These are phyloP conservation scores for Pseudochromis fuscus DNA, from an alignment of 2,797 vertebrate species.

Conservation along the genomic window DNA sequence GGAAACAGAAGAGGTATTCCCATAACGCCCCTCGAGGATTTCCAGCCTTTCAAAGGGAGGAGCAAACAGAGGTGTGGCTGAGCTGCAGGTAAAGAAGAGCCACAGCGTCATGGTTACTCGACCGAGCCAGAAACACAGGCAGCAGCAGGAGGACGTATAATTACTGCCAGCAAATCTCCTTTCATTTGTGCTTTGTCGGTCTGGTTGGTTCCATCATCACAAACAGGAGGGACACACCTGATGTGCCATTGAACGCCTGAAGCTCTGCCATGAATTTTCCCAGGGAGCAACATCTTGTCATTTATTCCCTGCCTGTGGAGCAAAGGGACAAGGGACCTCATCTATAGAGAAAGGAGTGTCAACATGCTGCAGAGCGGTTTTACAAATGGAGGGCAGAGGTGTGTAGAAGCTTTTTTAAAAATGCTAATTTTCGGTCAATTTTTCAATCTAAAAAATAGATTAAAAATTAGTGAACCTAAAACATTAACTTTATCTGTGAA, in stretches of 20 bases:
- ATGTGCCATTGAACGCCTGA: not conserved
- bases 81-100: conserved; percentile 1
- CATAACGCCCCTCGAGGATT: not conserved
- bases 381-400: conserved; percentile 2
- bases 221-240: not conserved
- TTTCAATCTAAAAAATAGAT: too few relatives aligned
- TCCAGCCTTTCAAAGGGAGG: not conserved
- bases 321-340: not conserved
- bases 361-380: not conserved
- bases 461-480: too few relatives aligned
- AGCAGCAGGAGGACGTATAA: too few relatives aligned
- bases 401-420: too few relatives aligned
- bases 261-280: conserved; percentile 7
- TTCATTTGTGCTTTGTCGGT: too few relatives aligned
- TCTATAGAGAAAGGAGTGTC: not conserved
- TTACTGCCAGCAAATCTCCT: too few relatives aligned
- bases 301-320: not conserved
- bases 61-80: conserved; percentile 61
- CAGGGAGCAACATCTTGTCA: not conserved
- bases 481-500: too few relatives aligned
- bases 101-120: not conserved
- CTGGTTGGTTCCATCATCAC: not conserved
- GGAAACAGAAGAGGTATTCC: not conserved
- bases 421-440: too few relatives aligned
- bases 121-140: not conserved